Percentiles rank a stretch among this genome's conserved stretches.
phyloP scores from a whole-genome alignment of 1,140 invertebrate genomes.

The Platyscapa corneri region DNA sequence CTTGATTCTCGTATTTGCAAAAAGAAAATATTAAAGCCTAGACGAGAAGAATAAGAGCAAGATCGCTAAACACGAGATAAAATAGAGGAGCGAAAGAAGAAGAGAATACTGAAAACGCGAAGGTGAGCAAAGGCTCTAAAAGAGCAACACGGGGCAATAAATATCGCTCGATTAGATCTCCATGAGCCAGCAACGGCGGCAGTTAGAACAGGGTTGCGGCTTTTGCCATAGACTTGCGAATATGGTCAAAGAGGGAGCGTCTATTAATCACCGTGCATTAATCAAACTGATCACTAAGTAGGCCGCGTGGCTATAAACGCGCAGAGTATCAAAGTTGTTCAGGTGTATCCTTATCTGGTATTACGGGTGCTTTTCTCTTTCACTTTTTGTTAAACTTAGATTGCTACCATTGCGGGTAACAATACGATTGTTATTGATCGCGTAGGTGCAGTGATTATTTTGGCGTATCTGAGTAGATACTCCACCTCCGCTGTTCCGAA shows the following conservation, averaged over 20 bases:
- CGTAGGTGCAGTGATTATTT: too few species aligned
- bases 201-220: constrained; percentile 58
- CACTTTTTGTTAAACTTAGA: not conserved
- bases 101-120: constrained; percentile 29
- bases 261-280: constrained; percentile 71
- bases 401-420: constrained; percentile 39
- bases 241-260: constrained; percentile 57
- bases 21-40: not conserved
- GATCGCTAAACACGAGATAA: too few species aligned
- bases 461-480: too few species aligned
- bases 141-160: constrained; percentile 63
- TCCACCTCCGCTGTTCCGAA: too few species aligned
- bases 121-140: constrained; percentile 49
- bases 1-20: not conserved
- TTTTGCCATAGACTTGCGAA: not conserved
- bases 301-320: constrained; percentile 54
- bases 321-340: not conserved
- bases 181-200: constrained; percentile 41
- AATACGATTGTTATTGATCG: not conserved
- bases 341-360: not conserved
- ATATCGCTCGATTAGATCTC: constrained; percentile 71
- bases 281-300: constrained; percentile 69
- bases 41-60: not conserved
- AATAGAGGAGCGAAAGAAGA: not conserved
- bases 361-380: not conserved